These are phyloP conservation scores for Galendromus occidentalis DNA, from an alignment of 1,140 invertebrate species.

Conservation along the genomic window DNA sequence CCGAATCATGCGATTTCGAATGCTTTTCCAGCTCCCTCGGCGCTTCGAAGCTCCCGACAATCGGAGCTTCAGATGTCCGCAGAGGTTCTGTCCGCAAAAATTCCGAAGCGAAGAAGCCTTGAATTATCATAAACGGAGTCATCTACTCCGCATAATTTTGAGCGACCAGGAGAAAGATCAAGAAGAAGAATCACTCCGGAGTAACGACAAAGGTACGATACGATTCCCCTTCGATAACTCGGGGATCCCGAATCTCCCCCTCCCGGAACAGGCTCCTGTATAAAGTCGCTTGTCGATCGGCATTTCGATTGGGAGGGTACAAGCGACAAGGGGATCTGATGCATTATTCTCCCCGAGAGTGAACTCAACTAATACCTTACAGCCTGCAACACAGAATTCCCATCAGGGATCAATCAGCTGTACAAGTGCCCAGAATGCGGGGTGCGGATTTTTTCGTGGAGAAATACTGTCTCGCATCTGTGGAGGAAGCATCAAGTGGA, in stretches of 20 bases:
- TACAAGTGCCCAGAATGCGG: constrained; percentile 4
- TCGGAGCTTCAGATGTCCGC: background rate
- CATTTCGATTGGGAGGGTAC: background rate
- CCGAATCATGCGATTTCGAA: background rate
- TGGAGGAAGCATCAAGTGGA: constrained; percentile 48
- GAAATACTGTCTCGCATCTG: constrained; percentile 32
- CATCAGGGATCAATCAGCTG: background rate
- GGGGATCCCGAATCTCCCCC: background rate
- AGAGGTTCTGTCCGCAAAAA: background rate
- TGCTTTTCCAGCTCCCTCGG: background rate
- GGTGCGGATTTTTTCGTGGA: background rate
- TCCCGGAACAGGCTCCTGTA: background rate
- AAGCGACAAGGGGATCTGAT: background rate
- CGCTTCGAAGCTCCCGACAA: background rate
- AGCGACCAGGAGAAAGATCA: background rate
- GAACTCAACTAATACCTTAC: background rate
- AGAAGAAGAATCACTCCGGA: background rate
- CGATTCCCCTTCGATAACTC: background rate
- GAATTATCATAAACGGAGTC: background rate
- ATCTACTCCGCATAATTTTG: background rate
- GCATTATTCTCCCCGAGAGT: background rate
- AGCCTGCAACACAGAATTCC: background rate
- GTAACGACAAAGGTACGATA: background rate
- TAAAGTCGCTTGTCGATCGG: background rate
- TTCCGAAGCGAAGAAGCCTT: background rate